Conservation (phyloP, 2,797 vertebrate species). For the Ataeniobius toweri region DNA sequence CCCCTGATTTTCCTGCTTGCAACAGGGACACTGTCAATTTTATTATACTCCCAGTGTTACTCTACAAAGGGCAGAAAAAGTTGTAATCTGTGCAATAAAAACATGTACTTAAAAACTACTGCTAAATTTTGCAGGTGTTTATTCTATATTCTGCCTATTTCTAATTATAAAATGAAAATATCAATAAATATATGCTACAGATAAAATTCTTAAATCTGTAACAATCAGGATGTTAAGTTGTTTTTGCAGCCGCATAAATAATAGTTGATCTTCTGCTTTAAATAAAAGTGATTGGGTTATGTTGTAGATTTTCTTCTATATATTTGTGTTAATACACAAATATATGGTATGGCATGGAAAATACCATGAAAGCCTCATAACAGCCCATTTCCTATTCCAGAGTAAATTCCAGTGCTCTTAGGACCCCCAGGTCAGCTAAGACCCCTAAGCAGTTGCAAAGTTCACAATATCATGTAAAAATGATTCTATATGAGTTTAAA, state of each 20-base stretch:
- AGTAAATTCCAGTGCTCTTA: background rate
- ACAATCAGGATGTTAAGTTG: background rate
- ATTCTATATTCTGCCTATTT: background rate
- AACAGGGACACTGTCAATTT: background rate
- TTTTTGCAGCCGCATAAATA: background rate
- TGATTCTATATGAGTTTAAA: constrained; percentile 39
- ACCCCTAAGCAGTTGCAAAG: background rate
- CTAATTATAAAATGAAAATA: background rate
- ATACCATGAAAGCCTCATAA: too few species aligned
- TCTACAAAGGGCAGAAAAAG: background rate
- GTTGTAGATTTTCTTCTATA: background rate
- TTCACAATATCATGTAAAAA: constrained; percentile 41
- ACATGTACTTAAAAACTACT: background rate
- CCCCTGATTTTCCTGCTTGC: background rate
- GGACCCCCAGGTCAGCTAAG: background rate
- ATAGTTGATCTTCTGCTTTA: background rate
- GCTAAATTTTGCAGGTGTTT: background rate
- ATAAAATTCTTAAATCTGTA: background rate
- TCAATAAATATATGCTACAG: background rate
- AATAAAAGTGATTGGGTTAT: background rate
- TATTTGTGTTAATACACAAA: too few species aligned
- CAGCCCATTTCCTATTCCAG: background rate
- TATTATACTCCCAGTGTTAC: background rate
- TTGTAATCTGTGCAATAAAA: background rate
- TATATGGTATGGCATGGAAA: too few species aligned